phyloP scores from a whole-genome alignment of 2,797 vertebrate genomes.

The Astyanax mexicanus region DNA sequence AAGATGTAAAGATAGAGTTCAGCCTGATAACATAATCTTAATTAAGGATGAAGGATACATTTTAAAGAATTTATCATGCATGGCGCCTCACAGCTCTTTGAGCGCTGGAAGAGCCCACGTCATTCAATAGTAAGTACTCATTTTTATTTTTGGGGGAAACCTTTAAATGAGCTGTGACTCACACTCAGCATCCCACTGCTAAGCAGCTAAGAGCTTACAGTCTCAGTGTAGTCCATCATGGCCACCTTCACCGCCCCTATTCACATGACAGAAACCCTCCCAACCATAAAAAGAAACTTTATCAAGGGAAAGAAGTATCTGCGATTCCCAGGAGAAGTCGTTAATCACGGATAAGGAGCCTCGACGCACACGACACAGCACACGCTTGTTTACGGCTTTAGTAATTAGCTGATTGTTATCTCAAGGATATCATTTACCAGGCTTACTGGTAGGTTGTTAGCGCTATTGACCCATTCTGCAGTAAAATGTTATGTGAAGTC shows the following conservation, averaged over 20 bases:
- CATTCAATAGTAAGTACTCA: no score
- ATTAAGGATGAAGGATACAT: no score
- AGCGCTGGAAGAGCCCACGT: no score
- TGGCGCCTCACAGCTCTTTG: no score
- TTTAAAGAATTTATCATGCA: no score
- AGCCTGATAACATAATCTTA: no score
- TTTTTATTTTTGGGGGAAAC: no score
- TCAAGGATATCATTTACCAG: conserved; percentile 41
- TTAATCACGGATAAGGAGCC: conserved; percentile 38
- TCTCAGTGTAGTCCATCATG: background rate
- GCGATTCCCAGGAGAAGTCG: conserved; percentile 23
- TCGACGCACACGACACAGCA: conserved; percentile 32
- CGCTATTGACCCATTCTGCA: conserved; percentile 37
- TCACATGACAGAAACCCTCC: background rate
- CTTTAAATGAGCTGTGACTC: background rate
- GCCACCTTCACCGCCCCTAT: background rate
- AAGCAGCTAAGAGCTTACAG: background rate
- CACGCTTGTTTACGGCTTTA: conserved; percentile 40
- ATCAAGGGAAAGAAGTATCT: conserved; percentile 30
- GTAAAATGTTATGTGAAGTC: conserved; percentile 37
- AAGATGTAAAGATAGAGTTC: no score
- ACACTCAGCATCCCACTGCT: background rate
- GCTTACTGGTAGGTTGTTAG: conserved; percentile 30
- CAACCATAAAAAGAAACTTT: conserved; percentile 29
- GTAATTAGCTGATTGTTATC: conserved; percentile 55